A percentile compares a stretch with the other conserved stretches of the same genome.
phyloP scores from a whole-genome alignment of 35 echinoderm and acorn worm species.

The Diadema setosum region DNA sequence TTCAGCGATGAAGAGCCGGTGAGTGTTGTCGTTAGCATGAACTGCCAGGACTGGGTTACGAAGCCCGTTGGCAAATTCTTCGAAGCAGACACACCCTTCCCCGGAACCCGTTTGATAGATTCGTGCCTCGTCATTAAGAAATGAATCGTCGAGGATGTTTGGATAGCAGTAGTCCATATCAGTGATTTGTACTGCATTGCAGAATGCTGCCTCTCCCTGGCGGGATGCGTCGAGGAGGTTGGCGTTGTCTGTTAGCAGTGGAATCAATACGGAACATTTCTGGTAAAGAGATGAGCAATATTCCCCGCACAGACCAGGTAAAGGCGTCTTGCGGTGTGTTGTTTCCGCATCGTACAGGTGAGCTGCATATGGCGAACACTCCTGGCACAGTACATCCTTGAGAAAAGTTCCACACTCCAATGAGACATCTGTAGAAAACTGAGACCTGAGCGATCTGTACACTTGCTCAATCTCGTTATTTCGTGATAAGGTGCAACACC shows the following conservation, averaged over 20 bases:
- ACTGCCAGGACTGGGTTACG: conserved; percentile 61
- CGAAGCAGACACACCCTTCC: conserved; percentile 69
- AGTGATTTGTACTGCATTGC: conserved; percentile 28
- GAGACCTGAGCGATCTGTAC: neutral
- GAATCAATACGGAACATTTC: conserved; percentile 38
- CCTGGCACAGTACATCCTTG: conserved; percentile 73
- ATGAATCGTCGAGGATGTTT: conserved; percentile 17
- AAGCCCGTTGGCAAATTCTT: conserved; percentile 90
- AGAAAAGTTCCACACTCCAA: conserved; percentile 30
- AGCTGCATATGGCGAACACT: conserved; percentile 86
- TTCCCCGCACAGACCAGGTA: conserved; percentile 67
- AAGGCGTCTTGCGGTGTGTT: neutral
- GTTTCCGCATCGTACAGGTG: conserved; percentile 71
- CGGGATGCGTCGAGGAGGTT: conserved; percentile 4
- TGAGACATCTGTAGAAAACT: neutral
- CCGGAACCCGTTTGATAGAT: conserved; percentile 12
- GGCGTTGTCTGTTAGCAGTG: conserved; percentile 20
- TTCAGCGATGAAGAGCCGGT: conserved; percentile 74
- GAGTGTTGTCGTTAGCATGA: conserved; percentile 82
- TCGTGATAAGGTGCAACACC: conserved; percentile 46
- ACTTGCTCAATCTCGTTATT: conserved; percentile 24
- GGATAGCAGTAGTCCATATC: conserved; percentile 85
- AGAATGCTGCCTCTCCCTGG: conserved; percentile 40
- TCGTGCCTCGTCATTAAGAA: conserved; percentile 19
- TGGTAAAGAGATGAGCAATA: conserved; percentile 61